phyloP scores from a whole-genome alignment of 2,888 invertebrate genomes.

The Pterostichus madidus region DNA sequence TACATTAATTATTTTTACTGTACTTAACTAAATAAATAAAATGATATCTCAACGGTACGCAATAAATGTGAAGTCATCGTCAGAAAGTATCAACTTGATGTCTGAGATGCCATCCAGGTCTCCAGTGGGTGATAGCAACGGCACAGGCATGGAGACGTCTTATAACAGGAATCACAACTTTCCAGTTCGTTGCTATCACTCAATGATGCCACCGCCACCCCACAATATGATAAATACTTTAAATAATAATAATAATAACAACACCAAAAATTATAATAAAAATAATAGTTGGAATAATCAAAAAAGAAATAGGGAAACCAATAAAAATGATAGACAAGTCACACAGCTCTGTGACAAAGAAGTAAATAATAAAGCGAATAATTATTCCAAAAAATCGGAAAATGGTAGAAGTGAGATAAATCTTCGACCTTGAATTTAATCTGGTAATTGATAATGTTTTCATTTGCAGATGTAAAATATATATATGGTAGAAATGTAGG shows the following conservation, averaged over 20 bases:
- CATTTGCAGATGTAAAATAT: constrained; percentile 51
- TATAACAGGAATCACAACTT: not conserved
- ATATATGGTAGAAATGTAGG: constrained; percentile 54
- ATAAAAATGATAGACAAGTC: constrained; percentile 56
- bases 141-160: too few species aligned
- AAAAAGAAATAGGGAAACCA: constrained; percentile 28
- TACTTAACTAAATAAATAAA: constrained; percentile 39
- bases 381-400: constrained; percentile 45
- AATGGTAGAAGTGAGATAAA: constrained; percentile 51
- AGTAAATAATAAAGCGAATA: constrained; percentile 8
- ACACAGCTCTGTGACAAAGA: constrained; percentile 56
- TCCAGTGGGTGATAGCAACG: constrained; percentile 1
- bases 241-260: constrained; percentile 67
- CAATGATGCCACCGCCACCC: constrained; percentile 71
- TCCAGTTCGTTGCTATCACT: constrained; percentile 56
- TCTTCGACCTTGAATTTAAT: too few species aligned
- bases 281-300: constrained; percentile 68
- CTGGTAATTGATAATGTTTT: not conserved
- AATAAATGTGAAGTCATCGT: constrained; percentile 40
- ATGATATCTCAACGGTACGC: constrained; percentile 57
- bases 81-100: constrained; percentile 6
- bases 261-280: constrained; percentile 67
- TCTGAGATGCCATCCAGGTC: constrained; percentile 25
- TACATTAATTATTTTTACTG: constrained; percentile 27
- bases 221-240: constrained; percentile 70